phyloP scores from a whole-genome alignment of 2,797 vertebrate species.

The Amniataba percoides region DNA sequence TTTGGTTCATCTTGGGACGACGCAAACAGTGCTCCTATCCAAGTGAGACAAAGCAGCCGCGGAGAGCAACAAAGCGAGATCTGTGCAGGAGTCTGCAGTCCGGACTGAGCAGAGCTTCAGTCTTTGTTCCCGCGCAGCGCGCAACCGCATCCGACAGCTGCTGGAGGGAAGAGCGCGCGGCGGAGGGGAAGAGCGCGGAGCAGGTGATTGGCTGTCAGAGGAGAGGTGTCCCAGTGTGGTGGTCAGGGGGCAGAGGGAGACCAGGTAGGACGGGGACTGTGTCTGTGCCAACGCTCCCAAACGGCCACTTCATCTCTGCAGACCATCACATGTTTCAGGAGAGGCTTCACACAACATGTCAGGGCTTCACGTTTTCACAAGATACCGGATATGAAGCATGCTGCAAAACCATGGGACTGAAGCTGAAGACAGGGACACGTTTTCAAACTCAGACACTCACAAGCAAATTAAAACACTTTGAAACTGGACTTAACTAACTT shows the following conservation, averaged over 20 bases:
- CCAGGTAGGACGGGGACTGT: background rate
- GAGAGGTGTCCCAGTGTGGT: constrained; percentile 14
- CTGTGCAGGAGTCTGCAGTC: constrained; percentile 22
- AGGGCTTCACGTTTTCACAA: background rate
- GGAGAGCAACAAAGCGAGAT: constrained; percentile 15
- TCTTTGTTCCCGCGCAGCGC: constrained; percentile 48
- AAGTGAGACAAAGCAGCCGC: constrained; percentile 30
- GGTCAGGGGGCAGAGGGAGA: background rate
- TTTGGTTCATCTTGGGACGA: constrained; percentile 93
- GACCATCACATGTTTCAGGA: background rate
- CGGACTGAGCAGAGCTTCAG: constrained; percentile 15
- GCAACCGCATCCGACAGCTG: constrained; percentile 59
- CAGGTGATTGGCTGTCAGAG: constrained; percentile 52
- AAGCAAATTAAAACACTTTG: background rate
- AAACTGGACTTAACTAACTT: background rate
- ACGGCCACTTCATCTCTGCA: background rate
- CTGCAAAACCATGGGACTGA: background rate
- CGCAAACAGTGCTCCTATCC: constrained; percentile 57
- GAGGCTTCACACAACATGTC: too few relatives aligned
- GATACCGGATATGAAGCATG: background rate
- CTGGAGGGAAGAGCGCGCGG: constrained; percentile 27
- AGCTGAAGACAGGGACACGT: background rate
- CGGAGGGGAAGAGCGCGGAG: constrained; percentile 30
- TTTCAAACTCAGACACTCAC: background rate
- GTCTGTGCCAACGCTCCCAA: background rate